Percentiles rank a stretch among this genome's conserved stretches.
phyloP scores from a whole-genome alignment of 2,797 vertebrate genomes.

The Sitta carolinensis region DNA sequence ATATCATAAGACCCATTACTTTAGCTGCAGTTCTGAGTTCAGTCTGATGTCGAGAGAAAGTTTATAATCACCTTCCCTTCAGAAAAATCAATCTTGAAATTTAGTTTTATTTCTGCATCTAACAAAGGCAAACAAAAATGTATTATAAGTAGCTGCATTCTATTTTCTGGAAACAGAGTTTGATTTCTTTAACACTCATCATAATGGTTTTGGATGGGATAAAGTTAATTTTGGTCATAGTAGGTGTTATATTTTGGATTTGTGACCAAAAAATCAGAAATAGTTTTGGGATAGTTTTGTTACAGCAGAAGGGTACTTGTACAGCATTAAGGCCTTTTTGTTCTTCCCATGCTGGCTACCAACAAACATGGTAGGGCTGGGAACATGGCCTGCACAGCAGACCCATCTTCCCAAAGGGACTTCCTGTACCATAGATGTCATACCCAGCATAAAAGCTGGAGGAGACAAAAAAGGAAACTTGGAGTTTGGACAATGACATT shows the following conservation, averaged over 20 bases:
- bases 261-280: neutral
- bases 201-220: neutral
- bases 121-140: neutral
- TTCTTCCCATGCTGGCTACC: neutral
- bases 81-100: neutral
- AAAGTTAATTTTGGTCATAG: neutral
- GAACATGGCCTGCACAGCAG: neutral
- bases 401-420: neutral
- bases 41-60: neutral
- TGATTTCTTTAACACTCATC: neutral
- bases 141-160: neutral
- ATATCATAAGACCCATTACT: neutral
- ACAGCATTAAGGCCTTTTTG: neutral
- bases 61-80: neutral
- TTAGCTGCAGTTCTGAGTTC: neutral
- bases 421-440: neutral
- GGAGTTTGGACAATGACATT: neutral
- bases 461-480: neutral
- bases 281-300: neutral
- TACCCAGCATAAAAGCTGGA: neutral
- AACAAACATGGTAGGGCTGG: fast-evolving
- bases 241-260: neutral
- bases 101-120: neutral
- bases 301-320: neutral
- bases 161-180: neutral